Conservation (phyloP, 1,140 invertebrate species). For the Branchinecta lindahli region DNA sequence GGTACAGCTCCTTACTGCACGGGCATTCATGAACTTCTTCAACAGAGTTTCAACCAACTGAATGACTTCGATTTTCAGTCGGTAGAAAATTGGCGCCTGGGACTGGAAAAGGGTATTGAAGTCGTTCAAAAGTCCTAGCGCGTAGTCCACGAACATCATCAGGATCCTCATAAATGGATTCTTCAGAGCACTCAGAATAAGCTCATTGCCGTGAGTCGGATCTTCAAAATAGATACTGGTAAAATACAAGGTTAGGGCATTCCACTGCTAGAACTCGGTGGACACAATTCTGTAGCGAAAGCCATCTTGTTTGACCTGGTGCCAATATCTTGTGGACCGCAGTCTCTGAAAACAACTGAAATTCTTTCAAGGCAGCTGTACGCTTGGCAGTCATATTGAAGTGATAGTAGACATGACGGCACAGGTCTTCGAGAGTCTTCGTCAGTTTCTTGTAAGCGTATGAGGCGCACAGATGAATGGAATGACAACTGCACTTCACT, state of each 20-base stretch:
- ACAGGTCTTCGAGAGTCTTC: constrained; percentile 25
- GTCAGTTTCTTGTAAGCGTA: constrained; percentile 27
- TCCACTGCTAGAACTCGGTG: constrained; percentile 29
- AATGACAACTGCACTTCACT: constrained; percentile 30
- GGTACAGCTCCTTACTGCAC: constrained; percentile 7
- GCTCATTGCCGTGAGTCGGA: constrained; percentile 28
- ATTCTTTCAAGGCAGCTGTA: constrained; percentile 26
- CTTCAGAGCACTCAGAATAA: constrained; percentile 26
- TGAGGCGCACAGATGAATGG: constrained; percentile 24
- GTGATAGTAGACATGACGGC: constrained; percentile 26
- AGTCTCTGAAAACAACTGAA: constrained; percentile 27
- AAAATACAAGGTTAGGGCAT: constrained; percentile 29
- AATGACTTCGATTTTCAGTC: constrained; percentile 23
- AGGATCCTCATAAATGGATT: constrained; percentile 27
- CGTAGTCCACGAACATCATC: constrained; percentile 28
- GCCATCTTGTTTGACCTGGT: constrained; percentile 30
- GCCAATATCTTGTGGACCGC: constrained; percentile 28
- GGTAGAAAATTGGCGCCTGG: constrained; percentile 25
- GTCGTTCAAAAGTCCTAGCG: constrained; percentile 24
- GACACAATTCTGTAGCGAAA: constrained; percentile 28
- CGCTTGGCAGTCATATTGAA: constrained; percentile 27
- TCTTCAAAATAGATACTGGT: constrained; percentile 24
- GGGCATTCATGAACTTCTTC: constrained; percentile 22
- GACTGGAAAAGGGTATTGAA: constrained; percentile 30
- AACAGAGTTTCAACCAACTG: constrained; percentile 20